Base-by-base conservation (phyloP, 2,797 vertebrate species). In the Distichodus sexfasciatus region DNA sequence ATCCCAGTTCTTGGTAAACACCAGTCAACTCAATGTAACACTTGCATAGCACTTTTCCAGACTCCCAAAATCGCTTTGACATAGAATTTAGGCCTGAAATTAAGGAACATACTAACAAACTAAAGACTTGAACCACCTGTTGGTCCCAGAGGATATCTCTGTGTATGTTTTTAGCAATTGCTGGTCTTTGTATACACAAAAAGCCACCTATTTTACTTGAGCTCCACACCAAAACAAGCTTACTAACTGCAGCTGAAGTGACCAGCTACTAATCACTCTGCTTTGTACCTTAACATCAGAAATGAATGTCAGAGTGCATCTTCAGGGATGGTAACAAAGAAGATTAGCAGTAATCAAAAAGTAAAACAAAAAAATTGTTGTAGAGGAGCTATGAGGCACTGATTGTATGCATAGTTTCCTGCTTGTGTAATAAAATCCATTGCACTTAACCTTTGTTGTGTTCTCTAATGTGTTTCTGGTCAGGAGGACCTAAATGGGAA, bases 251-350 rank as follows among this genome's bases (percentile, higher is more conserved):
- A 66, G 40, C 50, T 58, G 43, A 69, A 53, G 62, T n/a, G n/a
- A n/a, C n/a, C n/a, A 72, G 61, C n/a, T 44, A 73, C 70, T 70
- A 76, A 73, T 67, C 51, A 31, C 47, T 63, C 46, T 55, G 43
- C 43, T 44, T 62, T 7, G n/a, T 26, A 57, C 21, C 26, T 54
- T 40, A 63, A 24, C 19, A 31, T 35, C 21, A 44, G 38, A 58
- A 47, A 15, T 19, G 44, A 35, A 46, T 44, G 15, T 48, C 44
- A 59, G 69, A 59, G 28, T 51, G 38, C 38, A 60, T 38, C 46
- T 60, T 60, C 71, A 72, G 71, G 71, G 38, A 50, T 59, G 38
- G 15, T 36, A 44, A 55, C 28, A 31, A 53, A 47, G 50, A 46
- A 59, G 26, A 66, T 11, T 66, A 60, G 26, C 17, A 14, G 48